phyloP scores from a whole-genome alignment of 2,888 invertebrate species.

The Reticulitermes lucifugus region DNA sequence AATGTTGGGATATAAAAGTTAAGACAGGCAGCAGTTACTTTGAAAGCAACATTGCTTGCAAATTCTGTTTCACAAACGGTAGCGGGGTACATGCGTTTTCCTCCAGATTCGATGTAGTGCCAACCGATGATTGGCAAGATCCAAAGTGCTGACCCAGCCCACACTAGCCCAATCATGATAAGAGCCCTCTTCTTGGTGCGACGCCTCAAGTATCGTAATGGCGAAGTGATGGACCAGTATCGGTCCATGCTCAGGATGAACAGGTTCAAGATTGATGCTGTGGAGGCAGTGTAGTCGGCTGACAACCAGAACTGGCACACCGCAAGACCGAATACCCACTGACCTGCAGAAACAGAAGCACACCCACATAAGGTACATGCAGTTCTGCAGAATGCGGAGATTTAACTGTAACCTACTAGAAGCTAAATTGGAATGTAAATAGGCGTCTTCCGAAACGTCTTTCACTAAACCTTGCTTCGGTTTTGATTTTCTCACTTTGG shows the following conservation, averaged over 20 bases:
- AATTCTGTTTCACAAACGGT: slow-evolving; percentile 67
- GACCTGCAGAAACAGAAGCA: slow-evolving; percentile 54
- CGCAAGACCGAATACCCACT: slow-evolving; percentile 66
- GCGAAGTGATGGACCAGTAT: slow-evolving; percentile 67
- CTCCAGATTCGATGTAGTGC: slow-evolving; percentile 60
- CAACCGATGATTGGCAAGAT: slow-evolving; percentile 65
- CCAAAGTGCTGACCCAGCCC: slow-evolving; percentile 65
- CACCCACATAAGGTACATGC: not conserved
- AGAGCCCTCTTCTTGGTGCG: slow-evolving; percentile 65
- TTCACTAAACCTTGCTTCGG: too few species aligned
- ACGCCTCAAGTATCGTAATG: slow-evolving; percentile 65
- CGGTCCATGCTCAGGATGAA: slow-evolving; percentile 65
- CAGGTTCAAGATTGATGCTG: slow-evolving; percentile 70
- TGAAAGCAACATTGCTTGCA: slow-evolving; percentile 63
- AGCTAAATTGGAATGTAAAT: too few species aligned
- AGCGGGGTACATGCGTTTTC: slow-evolving; percentile 54
- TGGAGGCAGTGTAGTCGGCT: slow-evolving; percentile 70
- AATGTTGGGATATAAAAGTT: slow-evolving; percentile 67
- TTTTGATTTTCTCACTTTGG: too few species aligned
- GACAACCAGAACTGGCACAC: slow-evolving; percentile 70
- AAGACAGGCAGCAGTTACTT: slow-evolving; percentile 65
- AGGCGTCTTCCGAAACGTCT: too few species aligned
- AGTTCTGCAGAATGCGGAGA: not conserved
- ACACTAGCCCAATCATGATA: slow-evolving; percentile 65
- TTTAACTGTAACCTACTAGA: too few species aligned